A percentile compares a stretch with the other conserved stretches of the same genome.
phyloP scores from a whole-genome alignment of 2,113 vertebrate species.

The Fregetta grallaria region DNA sequence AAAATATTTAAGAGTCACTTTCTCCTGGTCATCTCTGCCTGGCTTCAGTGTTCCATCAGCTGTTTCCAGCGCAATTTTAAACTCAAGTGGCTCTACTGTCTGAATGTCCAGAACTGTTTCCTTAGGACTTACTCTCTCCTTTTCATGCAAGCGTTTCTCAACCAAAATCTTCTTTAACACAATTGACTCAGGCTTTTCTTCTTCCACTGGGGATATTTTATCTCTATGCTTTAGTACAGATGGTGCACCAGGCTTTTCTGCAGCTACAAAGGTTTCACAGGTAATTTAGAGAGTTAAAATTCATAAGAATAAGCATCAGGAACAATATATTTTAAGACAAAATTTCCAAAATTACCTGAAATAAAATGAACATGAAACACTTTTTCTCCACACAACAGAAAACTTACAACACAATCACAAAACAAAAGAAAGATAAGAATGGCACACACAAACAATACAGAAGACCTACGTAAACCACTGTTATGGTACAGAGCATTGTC shows the following conservation, averaged over 20 bases:
- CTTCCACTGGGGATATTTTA: slow-evolving; percentile 70
- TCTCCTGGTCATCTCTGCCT: neutral
- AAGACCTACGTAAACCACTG: neutral
- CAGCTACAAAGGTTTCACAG: slow-evolving; percentile 76
- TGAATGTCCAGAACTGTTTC: slow-evolving; percentile 53
- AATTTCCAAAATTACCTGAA: slow-evolving; percentile 45
- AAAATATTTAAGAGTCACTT: slow-evolving; percentile 19
- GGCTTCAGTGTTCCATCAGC: slow-evolving; percentile 36
- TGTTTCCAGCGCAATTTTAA: slow-evolving; percentile 47
- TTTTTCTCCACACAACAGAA: neutral
- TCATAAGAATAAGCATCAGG: slow-evolving; percentile 12
- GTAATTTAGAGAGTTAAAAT: slow-evolving; percentile 67
- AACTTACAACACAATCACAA: neutral
- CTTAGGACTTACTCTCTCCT: slow-evolving; percentile 64
- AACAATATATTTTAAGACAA: slow-evolving; percentile 29
- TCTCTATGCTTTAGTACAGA: slow-evolving; percentile 74
- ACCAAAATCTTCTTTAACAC: slow-evolving; percentile 64
- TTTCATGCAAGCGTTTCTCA: slow-evolving; percentile 61
- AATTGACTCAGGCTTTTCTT: slow-evolving; percentile 55
- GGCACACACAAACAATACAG: neutral
- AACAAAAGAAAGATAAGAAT: neutral
- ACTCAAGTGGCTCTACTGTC: slow-evolving; percentile 55
- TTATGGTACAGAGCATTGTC: neutral
- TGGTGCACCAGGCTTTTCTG: slow-evolving; percentile 70
- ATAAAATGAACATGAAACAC: slow-evolving; percentile 1